These are phyloP conservation scores for Rousettus madagascariensis DNA, from an alignment of 2,797 vertebrate species.

Conservation along the genomic window DNA sequence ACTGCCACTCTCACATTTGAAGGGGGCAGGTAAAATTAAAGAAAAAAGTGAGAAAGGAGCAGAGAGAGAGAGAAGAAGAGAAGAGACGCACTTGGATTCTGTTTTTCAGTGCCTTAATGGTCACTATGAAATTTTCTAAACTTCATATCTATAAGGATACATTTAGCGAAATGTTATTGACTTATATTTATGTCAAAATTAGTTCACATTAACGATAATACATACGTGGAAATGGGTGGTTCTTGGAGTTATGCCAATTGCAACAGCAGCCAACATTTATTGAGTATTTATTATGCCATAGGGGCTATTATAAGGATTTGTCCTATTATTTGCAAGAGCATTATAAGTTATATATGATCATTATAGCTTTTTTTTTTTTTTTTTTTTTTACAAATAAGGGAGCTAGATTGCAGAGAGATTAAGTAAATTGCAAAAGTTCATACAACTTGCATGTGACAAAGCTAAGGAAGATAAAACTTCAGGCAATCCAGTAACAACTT, in stretches of 20 bases:
- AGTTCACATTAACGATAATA: neutral
- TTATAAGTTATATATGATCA: neutral
- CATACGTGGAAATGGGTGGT: neutral
- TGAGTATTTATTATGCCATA: neutral
- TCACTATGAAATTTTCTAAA: neutral
- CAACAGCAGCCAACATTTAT: neutral
- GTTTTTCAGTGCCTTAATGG: neutral
- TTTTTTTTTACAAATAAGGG: neutral
- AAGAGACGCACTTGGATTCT: neutral
- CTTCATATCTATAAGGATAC: neutral
- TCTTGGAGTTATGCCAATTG: neutral
- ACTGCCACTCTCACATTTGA: neutral
- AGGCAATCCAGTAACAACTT: neutral
- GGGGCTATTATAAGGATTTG: neutral
- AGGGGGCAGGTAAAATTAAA: neutral
- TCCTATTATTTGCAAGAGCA: neutral
- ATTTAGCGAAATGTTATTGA: neutral
- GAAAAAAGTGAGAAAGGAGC: neutral
- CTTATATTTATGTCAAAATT: constrained; percentile 15
- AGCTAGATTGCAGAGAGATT: neutral
- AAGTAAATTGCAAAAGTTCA: neutral
- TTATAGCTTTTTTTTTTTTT: too few relatives aligned
- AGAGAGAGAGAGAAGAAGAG: neutral
- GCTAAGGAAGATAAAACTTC: neutral
- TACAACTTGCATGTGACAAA: neutral